Base-by-base conservation (phyloP, 1,140 invertebrate genomes). In the Chelonus insularis region DNA sequence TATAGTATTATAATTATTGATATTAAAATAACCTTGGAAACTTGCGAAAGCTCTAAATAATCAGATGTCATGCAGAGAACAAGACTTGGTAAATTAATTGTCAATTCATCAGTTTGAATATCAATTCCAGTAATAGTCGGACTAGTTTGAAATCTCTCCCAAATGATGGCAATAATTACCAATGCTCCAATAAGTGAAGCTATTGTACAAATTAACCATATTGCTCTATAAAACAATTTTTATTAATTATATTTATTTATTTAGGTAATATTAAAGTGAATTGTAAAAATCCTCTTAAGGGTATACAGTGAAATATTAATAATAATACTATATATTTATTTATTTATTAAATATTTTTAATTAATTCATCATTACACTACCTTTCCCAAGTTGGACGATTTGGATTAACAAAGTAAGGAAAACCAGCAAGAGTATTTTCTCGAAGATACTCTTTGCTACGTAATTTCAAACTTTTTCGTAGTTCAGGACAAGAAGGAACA, bases 91-190 rank as follows among this genome's bases (percentile, higher is more conserved):
- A 70, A 74, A 23, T 61, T 23, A 0, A 67, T 41, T 4, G 11
- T 6, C 3, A 29, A 21, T 7, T 59, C 11, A 0, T 68, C 64
- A 6, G 58, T 64, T 9, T 51, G n/a, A 7, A 63, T 72, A 48
- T 75, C 72, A 4, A 81, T 55, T 1, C 85, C 89, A 14, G 88
- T 91, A n/a, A 91, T 89, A 0, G 89, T 91, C 1, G 90, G 89
- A 77, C 89, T 89, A 0, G 88, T 91, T 81, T 90, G 88, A 76
- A 91, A 92, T 71, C 90, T 91, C 64, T 88, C 84, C 88, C 88
- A 89, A 16, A 91, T 80, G 63, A 86, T 89, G 14, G 87, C 82
- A 50, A 91, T 91, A 56, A 89, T 89, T 20, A 88, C 85, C 39
- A 86, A 80, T 0, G 88, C 88, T 0, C 87, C 84, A 0, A 89